Evolutionary conservation across 2,888 invertebrate genomes (phyloP).

Genomic region (Lamellibrachia columna): DNA sequence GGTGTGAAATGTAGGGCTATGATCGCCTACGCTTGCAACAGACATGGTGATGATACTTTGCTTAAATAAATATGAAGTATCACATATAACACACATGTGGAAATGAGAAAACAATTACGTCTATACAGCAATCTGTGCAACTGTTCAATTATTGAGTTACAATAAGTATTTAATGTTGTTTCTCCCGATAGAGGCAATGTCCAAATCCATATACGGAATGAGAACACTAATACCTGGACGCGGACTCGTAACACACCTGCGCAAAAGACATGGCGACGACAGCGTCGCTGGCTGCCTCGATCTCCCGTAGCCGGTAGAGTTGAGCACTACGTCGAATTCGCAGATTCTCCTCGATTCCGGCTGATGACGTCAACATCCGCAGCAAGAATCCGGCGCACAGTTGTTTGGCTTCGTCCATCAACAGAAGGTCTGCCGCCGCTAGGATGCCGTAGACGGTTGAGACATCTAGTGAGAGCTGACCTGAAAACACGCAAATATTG

Average conservation of each 20-base stretch:
- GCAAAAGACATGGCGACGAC: conserved; percentile 30
- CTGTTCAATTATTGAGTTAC: too few species aligned
- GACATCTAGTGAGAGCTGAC: conserved; percentile 30
- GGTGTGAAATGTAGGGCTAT: too few species aligned
- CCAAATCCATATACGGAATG: too few species aligned
- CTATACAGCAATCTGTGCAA: too few species aligned
- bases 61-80: too few species aligned
- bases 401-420: conserved; percentile 34
- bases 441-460: conserved; percentile 32
- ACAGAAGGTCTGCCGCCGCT: conserved; percentile 33
- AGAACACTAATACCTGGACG: background rate
- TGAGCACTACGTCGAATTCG: conserved; percentile 33
- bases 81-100: too few species aligned
- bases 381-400: conserved; percentile 35
- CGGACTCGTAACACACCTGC: background rate
- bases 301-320: conserved; percentile 32
- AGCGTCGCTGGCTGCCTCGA: conserved; percentile 32
- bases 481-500: background rate
- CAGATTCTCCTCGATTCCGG: conserved; percentile 31
- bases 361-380: conserved; percentile 29
- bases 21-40: too few species aligned
- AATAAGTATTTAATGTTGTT: too few species aligned
- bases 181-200: too few species aligned
- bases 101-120: too few species aligned
- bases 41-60: too few species aligned